Conservation (phyloP, 2,888 invertebrate genomes). For the Cantharis flavilabris region DNA sequence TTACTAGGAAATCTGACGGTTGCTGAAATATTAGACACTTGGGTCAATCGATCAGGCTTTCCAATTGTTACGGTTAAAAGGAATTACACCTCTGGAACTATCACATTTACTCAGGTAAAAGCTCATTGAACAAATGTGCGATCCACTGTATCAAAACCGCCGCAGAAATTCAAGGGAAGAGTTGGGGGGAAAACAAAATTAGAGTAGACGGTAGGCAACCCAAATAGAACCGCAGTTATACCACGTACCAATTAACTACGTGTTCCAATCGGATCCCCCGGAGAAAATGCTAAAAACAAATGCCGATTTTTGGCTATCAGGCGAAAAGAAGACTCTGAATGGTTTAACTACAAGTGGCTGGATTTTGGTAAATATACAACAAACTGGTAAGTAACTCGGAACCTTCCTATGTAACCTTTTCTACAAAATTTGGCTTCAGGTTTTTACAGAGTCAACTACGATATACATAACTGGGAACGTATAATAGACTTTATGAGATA, state of each 20-base stretch:
- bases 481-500: conserved; percentile 56
- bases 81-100: conserved; percentile 2
- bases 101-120: conserved; percentile 1
- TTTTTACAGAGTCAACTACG: conserved; percentile 75
- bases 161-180: too few species aligned
- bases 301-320: conserved; percentile 26
- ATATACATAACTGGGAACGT: conserved; percentile 67
- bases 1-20: neutral
- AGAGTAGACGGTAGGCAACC: too few species aligned
- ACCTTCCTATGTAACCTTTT: neutral
- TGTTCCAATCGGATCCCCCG: neutral
- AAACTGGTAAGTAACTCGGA: conserved; percentile 5
- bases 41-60: conserved; percentile 20
- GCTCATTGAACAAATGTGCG: too few species aligned
- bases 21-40: neutral
- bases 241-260: conserved; percentile 15
- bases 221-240: neutral
- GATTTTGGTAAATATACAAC: conserved; percentile 49
- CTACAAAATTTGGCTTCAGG: conserved; percentile 50
- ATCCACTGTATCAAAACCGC: too few species aligned
- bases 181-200: too few species aligned
- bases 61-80: conserved; percentile 24
- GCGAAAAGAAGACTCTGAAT: neutral
- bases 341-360: conserved; percentile 22
- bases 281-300: conserved; percentile 11